Conservation (phyloP, 1,140 invertebrate species). For the Elysia chlorotica region DNA sequence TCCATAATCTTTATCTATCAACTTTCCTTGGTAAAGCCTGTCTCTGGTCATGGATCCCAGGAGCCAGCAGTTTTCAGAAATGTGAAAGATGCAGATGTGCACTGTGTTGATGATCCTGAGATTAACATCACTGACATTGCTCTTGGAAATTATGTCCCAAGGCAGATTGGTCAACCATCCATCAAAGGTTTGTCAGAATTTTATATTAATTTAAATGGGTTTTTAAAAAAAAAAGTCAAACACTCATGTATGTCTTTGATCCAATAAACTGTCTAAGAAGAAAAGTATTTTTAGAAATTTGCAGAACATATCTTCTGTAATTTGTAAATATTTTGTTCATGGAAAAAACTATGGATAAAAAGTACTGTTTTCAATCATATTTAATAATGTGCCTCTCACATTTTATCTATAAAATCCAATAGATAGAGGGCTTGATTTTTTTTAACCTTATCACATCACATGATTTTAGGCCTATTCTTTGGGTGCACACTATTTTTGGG, state of each 20-base stretch:
- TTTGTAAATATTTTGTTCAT: too few relatives aligned
- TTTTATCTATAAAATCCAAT: too few relatives aligned
- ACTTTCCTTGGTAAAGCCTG: slow-evolving; percentile 2
- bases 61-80: slow-evolving; percentile 12
- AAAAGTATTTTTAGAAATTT: too few relatives aligned
- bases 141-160: slow-evolving; percentile 14
- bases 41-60: slow-evolving; percentile 17
- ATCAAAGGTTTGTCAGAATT: slow-evolving; percentile 23
- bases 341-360: too few relatives aligned
- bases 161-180: slow-evolving; percentile 13
- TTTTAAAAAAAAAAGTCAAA: neutral
- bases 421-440: too few relatives aligned
- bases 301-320: too few relatives aligned
- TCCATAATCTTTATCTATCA: too few relatives aligned
- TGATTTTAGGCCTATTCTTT: neutral
- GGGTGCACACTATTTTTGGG: too few relatives aligned
- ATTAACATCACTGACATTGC: slow-evolving; percentile 15
- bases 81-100: slow-evolving; percentile 12
- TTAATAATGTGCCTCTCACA: too few relatives aligned
- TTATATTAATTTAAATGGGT: neutral
- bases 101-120: slow-evolving; percentile 16
- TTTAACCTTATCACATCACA: neutral
- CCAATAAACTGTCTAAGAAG: neutral
- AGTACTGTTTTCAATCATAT: too few relatives aligned
- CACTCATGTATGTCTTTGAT: neutral